Conservation (phyloP, 2,113 vertebrate genomes). For the Callopanchax toddi region DNA sequence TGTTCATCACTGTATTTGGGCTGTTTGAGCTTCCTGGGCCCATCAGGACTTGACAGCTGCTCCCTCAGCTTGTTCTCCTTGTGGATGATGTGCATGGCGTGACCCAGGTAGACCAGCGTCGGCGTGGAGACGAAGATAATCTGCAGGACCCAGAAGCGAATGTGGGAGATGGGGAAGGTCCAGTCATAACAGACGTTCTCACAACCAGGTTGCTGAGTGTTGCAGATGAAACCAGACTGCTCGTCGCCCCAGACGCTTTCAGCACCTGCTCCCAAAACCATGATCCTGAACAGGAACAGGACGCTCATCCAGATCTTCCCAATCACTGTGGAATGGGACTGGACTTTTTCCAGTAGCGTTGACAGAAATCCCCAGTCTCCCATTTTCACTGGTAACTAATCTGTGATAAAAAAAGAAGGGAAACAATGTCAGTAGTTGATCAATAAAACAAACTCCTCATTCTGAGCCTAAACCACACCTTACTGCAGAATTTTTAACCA, state of each 20-base stretch:
- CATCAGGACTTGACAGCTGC: constrained; percentile 40
- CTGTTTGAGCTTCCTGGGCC: constrained; percentile 18
- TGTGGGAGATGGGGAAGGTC: constrained; percentile 85
- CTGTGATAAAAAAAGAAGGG: constrained; percentile 22
- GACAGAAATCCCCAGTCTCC: constrained; percentile 84
- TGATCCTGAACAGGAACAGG: constrained; percentile 84
- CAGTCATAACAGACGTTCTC: constrained; percentile 86
- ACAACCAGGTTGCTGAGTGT: constrained; percentile 84
- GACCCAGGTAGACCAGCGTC: constrained; percentile 91
- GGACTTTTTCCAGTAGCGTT: constrained; percentile 80
- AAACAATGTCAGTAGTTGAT: neutral
- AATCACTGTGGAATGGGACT: constrained; percentile 82
- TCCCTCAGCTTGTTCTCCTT: constrained; percentile 88
- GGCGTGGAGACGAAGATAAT: constrained; percentile 97
- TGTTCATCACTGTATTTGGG: constrained; percentile 83
- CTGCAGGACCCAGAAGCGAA: constrained; percentile 93
- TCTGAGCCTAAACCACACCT: neutral
- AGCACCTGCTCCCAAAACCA: constrained; percentile 81
- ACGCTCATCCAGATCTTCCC: constrained; percentile 88
- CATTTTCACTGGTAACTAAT: constrained; percentile 66
- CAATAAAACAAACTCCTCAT: neutral
- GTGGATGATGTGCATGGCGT: constrained; percentile 88
- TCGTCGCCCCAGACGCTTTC: constrained; percentile 85
- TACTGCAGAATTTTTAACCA: constrained; percentile 32
- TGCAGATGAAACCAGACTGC: constrained; percentile 82